These are phyloP conservation scores for Philonicus albiceps DNA, from an alignment of 2,888 invertebrate genomes.

Conservation along the genomic window DNA sequence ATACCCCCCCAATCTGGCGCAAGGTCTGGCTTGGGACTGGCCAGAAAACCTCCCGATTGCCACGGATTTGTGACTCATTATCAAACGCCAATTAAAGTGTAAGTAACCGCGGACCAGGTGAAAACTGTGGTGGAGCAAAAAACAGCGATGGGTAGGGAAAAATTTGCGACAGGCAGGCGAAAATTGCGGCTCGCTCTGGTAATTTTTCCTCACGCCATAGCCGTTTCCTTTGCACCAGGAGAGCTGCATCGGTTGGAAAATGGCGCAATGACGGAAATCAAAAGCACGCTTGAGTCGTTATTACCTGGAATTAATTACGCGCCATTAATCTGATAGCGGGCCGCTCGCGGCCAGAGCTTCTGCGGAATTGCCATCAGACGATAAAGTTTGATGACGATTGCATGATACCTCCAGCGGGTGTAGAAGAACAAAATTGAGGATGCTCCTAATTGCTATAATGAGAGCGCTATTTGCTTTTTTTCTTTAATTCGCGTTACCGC, in stretches of 20 bases:
- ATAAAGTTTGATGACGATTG: background rate
- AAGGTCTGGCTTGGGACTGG: background rate
- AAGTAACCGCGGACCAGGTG: background rate
- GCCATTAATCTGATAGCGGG: constrained; percentile 31
- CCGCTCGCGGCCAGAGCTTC: background rate
- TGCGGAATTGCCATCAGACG: background rate
- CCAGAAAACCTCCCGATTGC: background rate
- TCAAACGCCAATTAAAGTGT: constrained; percentile 6
- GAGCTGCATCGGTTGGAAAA: background rate
- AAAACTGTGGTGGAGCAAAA: background rate
- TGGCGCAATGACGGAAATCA: constrained; percentile 47
- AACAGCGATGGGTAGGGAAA: background rate
- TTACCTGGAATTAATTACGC: constrained; percentile 45
- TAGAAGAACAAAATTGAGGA: background rate
- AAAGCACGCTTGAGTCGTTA: constrained; percentile 46
- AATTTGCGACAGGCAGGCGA: background rate
- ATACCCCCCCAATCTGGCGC: background rate
- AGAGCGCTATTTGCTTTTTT: background rate
- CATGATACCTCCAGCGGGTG: background rate
- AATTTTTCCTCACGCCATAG: constrained; percentile 4
- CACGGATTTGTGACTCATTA: background rate
- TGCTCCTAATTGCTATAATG: background rate
- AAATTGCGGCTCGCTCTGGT: constrained; percentile 16
- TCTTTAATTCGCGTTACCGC: background rate
- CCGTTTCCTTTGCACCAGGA: background rate